These are phyloP conservation scores for Portevinia maculata DNA, from an alignment of 2,888 invertebrate species.

Conservation along the genomic window DNA sequence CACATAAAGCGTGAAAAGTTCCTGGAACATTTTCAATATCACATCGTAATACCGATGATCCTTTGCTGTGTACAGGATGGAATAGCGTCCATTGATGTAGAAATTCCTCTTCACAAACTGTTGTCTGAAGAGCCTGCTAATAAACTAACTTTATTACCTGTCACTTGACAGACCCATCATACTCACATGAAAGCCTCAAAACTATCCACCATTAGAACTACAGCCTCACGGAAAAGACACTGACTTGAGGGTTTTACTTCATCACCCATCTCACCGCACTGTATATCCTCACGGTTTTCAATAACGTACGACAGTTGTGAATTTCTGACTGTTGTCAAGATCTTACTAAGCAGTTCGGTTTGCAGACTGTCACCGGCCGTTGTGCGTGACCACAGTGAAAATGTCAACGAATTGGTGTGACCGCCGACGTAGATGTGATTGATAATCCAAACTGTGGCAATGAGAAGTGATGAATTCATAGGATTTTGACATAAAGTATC, in stretches of 20 bases:
- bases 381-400: constrained; percentile 61
- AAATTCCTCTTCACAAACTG: constrained; percentile 28
- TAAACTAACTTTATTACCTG: not conserved
- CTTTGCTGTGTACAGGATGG: constrained; percentile 78
- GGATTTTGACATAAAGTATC: constrained; percentile 24
- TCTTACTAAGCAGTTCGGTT: constrained; percentile 49
- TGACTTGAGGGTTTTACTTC: not conserved
- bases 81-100: constrained; percentile 75
- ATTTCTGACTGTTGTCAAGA: constrained; percentile 36
- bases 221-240: constrained; percentile 16
- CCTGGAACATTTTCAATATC: constrained; percentile 77
- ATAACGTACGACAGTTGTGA: constrained; percentile 42
- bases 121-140: constrained; percentile 41
- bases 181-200: constrained; percentile 67
- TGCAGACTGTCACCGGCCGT: constrained; percentile 36
- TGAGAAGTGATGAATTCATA: constrained; percentile 78
- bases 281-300: constrained; percentile 13
- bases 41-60: constrained; percentile 74
- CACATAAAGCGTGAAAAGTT: constrained; percentile 78
- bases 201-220: constrained; percentile 56
- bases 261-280: constrained; percentile 4
- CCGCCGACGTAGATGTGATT: constrained; percentile 76
- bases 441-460: constrained; percentile 79
- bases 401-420: constrained; percentile 61
- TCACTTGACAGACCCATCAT: not conserved